A percentile compares a stretch with the other conserved stretches of the same genome.
Evolutionary conservation across 2,797 vertebrate species (phyloP).

Genomic region (Rhinophrynus dorsalis): DNA sequence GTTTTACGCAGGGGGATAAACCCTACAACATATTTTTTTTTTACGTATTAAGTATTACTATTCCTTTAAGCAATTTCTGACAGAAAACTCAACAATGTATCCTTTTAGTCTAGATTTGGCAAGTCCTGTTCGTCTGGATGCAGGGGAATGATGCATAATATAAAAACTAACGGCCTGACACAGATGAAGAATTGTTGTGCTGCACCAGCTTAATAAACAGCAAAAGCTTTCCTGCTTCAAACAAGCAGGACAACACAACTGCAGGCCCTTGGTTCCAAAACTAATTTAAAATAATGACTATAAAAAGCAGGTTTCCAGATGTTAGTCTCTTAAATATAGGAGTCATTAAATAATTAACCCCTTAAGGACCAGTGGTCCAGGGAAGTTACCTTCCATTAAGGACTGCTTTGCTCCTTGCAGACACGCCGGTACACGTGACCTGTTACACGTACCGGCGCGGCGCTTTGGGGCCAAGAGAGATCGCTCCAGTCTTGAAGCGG

Average conservation of each 20-base stretch:
- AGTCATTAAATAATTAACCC: too few relatives aligned
- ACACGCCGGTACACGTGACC: too few relatives aligned
- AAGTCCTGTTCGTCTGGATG: neutral
- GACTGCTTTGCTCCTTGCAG: too few relatives aligned
- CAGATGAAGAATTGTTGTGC: slow-evolving; percentile 3
- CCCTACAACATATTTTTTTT: too few relatives aligned
- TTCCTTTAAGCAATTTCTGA: too few relatives aligned
- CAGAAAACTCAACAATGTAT: neutral
- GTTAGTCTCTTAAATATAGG: slow-evolving; percentile 3
- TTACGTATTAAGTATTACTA: too few relatives aligned
- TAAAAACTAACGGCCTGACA: neutral
- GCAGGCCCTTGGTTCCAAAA: neutral
- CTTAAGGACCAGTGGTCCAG: too few relatives aligned
- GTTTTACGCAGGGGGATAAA: too few relatives aligned
- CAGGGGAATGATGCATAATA: slow-evolving; percentile 17
- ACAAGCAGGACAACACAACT: neutral
- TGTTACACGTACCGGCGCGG: too few relatives aligned
- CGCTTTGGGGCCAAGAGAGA: too few relatives aligned
- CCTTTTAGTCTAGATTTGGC: neutral
- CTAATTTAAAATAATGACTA: neutral
- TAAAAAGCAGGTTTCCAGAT: slow-evolving; percentile 9
- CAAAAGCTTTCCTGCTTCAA: slow-evolving; percentile 9
- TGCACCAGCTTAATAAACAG: slow-evolving; percentile 9
- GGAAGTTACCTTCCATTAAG: too few relatives aligned
- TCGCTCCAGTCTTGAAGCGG: too few relatives aligned